Base-by-base conservation (phyloP, 2,797 vertebrate genomes). In the Cryptoblepharus egeriae region DNA sequence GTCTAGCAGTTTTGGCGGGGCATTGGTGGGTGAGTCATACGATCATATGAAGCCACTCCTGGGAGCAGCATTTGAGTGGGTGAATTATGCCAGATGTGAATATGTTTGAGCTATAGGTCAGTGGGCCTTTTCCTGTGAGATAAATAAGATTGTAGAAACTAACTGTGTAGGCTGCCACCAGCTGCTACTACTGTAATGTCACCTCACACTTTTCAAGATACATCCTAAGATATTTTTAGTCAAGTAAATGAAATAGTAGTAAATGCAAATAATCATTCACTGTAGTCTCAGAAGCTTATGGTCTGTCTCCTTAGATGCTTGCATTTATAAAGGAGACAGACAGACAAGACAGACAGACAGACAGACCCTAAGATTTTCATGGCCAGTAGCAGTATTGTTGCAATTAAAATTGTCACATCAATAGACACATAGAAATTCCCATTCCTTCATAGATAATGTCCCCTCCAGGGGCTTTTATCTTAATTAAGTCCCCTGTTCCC, bases 21-120 rank as follows among this genome's bases (percentile, higher is more conserved):
- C n/a, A n/a, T n/a, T n/a, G n/a, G n/a, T n/a, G n/a, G n/a, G n/a
- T n/a, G n/a, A n/a, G n/a, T n/a, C n/a, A n/a, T n/a, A 87, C 83
- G 88, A 49, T 55, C 83, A 73, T 60, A 83, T 91, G 90, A 88
- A 90, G 81, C 77, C 87, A 88, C 87, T 91, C 87, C 88, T 87
- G 85, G 90, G 92, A 90, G 89, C 73, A 89, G 89, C 68, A 75
- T 77, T 85, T 82, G 67, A 92, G 85, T 82, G 85, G 87, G 79
- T 87, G 92, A 85, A 90, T 90, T 49, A 83, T 49, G 85, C 85
- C 70, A 86, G 82, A 87, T 88, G 42, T 49, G 61, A 85, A 80
- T 80, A n/a, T n/a, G n/a, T 24, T 79, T 42, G 0, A 80, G 39
- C 30, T 81, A 49, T 89, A 30, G 67, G 82, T 64, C 77, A 85